Percentiles rank a stretch among this genome's conserved stretches.
Evolutionary conservation across 1,140 invertebrate genomes (phyloP).

Genomic region (Sinella curviseta): DNA sequence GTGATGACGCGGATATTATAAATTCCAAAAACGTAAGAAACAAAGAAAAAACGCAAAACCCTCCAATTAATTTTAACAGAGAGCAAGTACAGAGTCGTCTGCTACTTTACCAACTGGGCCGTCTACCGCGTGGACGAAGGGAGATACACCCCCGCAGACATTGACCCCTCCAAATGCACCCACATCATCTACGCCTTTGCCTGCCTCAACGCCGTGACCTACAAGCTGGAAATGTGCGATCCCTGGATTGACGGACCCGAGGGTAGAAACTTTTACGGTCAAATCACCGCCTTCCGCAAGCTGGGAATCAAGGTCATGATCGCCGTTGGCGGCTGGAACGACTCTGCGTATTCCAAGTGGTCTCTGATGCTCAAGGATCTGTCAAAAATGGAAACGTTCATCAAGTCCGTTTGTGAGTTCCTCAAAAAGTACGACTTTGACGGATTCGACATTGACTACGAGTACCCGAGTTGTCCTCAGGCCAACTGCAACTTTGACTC

Average conservation of each 20-base stretch:
- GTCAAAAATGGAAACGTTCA: neutral
- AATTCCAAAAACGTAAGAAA: too few relatives aligned
- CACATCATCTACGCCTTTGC: slow-evolving; percentile 87
- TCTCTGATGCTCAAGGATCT: neutral
- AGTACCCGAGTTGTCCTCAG: slow-evolving; percentile 66
- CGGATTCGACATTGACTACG: slow-evolving; percentile 79
- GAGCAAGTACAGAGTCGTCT: slow-evolving; percentile 67
- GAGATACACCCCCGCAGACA: slow-evolving; percentile 64
- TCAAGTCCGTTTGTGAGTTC: slow-evolving; percentile 60
- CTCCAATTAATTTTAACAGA: slow-evolving; percentile 45
- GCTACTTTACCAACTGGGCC: slow-evolving; percentile 72
- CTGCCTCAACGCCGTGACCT: slow-evolving; percentile 72
- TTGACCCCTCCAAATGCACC: slow-evolving; percentile 78
- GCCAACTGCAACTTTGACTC: slow-evolving; percentile 53
- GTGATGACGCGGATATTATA: too few relatives aligned
- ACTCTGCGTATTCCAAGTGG: slow-evolving; percentile 57
- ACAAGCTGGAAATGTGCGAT: slow-evolving; percentile 75
- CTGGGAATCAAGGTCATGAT: slow-evolving; percentile 64
- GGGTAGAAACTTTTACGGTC: slow-evolving; percentile 63
- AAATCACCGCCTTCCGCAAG: slow-evolving; percentile 59
- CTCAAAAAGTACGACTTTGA: slow-evolving; percentile 76
- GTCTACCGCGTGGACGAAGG: slow-evolving; percentile 68
- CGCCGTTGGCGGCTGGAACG: slow-evolving; percentile 69
- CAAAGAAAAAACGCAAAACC: too few relatives aligned
- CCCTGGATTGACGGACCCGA: slow-evolving; percentile 82